Conservation (phyloP, 2,113 vertebrate species). For the Brachionichthys hirsutus region DNA sequence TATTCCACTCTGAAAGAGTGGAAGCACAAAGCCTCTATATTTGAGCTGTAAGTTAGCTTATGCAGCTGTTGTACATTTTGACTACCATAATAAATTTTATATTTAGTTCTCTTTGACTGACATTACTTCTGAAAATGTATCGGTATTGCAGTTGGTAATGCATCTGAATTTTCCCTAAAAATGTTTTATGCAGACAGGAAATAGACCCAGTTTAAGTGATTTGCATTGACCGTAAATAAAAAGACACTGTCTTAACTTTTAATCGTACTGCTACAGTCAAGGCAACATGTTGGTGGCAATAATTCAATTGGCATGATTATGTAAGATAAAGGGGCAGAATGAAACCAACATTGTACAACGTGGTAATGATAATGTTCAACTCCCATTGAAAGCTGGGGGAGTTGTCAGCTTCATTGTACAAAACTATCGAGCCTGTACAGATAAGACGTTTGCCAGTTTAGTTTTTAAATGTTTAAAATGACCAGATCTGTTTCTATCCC, state of each 20-base stretch:
- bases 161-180: not conserved
- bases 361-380: constrained; percentile 46
- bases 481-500: not conserved
- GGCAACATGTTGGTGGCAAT: constrained; percentile 45
- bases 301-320: constrained; percentile 44
- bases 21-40: constrained; percentile 71
- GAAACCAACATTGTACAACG: constrained; percentile 46
- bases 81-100: constrained; percentile 76
- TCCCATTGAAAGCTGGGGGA: constrained; percentile 34
- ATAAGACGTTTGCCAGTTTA: constrained; percentile 2
- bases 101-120: constrained; percentile 64
- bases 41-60: constrained; percentile 72
- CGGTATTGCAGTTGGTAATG: not conserved
- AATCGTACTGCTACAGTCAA: constrained; percentile 58
- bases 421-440: constrained; percentile 30
- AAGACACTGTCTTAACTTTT: constrained; percentile 48
- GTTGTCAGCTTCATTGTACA: constrained; percentile 15
- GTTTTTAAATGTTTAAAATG: constrained; percentile 29
- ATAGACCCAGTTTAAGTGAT: not conserved
- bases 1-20: constrained; percentile 65
- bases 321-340: constrained; percentile 40
- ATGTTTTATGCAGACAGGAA: not conserved
- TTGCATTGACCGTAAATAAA: not conserved
- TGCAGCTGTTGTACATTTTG: constrained; percentile 82
- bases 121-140: constrained; percentile 5